A percentile compares a stretch with the other conserved stretches of the same genome.
phyloP scores from a whole-genome alignment of 2,113 vertebrate genomes.

The Formicarius rufipectus region DNA sequence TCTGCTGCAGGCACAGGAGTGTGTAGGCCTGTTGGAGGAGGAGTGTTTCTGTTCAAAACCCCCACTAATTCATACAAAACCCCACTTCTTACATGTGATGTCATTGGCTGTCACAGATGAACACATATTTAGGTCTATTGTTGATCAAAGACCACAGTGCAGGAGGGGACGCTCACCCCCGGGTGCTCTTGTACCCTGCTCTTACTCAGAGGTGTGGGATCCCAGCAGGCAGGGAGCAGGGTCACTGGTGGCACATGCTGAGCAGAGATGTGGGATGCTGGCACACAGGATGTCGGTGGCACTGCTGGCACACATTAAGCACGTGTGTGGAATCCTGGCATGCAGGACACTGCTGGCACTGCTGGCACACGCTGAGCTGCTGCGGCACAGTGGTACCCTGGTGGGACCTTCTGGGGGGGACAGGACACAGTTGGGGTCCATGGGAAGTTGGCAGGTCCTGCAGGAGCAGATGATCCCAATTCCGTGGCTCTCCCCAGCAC shows the following conservation, averaged over 20 bases:
- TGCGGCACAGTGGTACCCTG: rapidly evolving
- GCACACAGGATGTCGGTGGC: not conserved
- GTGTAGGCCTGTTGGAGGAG: not conserved
- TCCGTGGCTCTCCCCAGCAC: rapidly evolving
- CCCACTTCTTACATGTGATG: rapidly evolving
- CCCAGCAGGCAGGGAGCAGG: not conserved
- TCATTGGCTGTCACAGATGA: not conserved
- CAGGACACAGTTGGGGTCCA: rapidly evolving
- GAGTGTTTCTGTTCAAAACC: not conserved
- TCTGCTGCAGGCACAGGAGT: not conserved
- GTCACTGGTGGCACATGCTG: not conserved
- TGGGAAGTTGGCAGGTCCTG: rapidly evolving
- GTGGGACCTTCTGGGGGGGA: no score
- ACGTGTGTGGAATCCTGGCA: not conserved
- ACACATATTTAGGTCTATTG: not conserved
- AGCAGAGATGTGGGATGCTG: not conserved
- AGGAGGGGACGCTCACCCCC: not conserved
- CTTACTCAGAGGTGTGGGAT: not conserved
- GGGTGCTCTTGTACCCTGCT: not conserved
- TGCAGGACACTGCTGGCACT: not conserved
- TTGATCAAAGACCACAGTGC: not conserved
- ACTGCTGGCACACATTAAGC: not conserved
- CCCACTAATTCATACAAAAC: not conserved
- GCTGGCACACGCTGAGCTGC: rapidly evolving
- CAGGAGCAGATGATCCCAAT: not conserved